Evolutionary conservation across 1,140 invertebrate species (phyloP).

Genomic region (Leptopilina clavipes): DNA sequence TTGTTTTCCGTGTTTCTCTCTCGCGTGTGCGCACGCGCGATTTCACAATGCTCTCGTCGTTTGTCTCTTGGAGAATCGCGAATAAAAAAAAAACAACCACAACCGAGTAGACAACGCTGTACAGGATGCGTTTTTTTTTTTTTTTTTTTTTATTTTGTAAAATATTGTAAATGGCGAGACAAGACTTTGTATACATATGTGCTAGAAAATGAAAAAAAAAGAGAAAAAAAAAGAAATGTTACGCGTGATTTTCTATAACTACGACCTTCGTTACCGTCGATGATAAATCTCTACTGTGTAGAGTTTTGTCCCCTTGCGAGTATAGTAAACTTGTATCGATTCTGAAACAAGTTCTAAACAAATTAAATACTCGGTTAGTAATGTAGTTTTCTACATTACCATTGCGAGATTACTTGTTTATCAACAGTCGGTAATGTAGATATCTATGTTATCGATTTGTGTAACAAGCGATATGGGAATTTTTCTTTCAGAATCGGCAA

Average conservation of each 20-base stretch:
- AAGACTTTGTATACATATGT: slow-evolving; percentile 61
- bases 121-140: slow-evolving; percentile 36
- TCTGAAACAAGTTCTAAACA: too few relatives aligned
- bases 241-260: slow-evolving; percentile 49
- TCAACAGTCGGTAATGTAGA: too few relatives aligned
- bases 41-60: neutral
- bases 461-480: too few relatives aligned
- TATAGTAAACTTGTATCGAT: too few relatives aligned
- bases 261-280: slow-evolving; percentile 57
- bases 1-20: neutral
- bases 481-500: too few relatives aligned
- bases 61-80: neutral
- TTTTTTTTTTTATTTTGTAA: neutral
- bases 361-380: too few relatives aligned
- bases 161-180: slow-evolving; percentile 41
- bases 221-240: too few relatives aligned
- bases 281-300: slow-evolving; percentile 62
- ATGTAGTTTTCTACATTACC: too few relatives aligned
- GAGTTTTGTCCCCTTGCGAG: slow-evolving; percentile 43
- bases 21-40: neutral
- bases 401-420: too few relatives aligned
- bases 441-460: too few relatives aligned
- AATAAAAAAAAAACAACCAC: too few relatives aligned
- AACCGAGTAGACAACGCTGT: slow-evolving; percentile 33
- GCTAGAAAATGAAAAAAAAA: neutral